Evolutionary conservation across 2,113 vertebrate species (phyloP), one percentile per base, ranked within the genome.

Genomic region (Glaucidium brasilianum): DNA sequence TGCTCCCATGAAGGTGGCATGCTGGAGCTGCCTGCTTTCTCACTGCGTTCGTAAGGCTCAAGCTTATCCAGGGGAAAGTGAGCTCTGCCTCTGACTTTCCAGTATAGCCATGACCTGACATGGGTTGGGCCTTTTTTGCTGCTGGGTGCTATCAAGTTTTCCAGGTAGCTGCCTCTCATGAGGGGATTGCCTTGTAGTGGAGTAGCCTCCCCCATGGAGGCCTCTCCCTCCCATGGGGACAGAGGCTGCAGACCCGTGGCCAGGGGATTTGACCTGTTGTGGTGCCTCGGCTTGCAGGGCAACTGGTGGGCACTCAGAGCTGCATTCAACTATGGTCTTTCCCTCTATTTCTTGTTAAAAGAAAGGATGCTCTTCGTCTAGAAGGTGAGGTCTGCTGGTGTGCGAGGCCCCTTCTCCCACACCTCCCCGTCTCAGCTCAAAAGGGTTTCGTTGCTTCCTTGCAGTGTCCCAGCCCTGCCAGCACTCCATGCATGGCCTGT

Each of bases 1-100:
- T 0, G 0, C 34, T 84, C 13, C 68, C 32, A 22, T 1, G 1
- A 55, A 11, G 15, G 1, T 0, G 1, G 56, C 11, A 3, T 6
- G 34, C 52, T 47, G 47, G 45, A 50, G 56, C 62, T 39, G 41
- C 53, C 27, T 45, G 66, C 41, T 35, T 72, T 43, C 83, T 69
- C 2, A 3, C 39, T 56, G 50, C 21, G 3, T 15, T 56, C 0
- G 1, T 27, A 7, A 0, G 3, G 35, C 29, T 83, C 56, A 30
- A 75, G 41, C 56, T 85, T 23, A 43, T 18, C 15, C 58, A 11
- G 16, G 27, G 25, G 16, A 41, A 72, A 39, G 34, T 0, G 4
- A 60, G 37, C 8, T 55, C 74, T 66, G 43, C 35, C 22, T 78
- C 60, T 67, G 52, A 11, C 39, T 78, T 85, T 47, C 60, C 8